A percentile compares a stretch with the other conserved stretches of the same genome.
phyloP scores from a whole-genome alignment of 2,888 invertebrate species.

The Phortica okadai region DNA sequence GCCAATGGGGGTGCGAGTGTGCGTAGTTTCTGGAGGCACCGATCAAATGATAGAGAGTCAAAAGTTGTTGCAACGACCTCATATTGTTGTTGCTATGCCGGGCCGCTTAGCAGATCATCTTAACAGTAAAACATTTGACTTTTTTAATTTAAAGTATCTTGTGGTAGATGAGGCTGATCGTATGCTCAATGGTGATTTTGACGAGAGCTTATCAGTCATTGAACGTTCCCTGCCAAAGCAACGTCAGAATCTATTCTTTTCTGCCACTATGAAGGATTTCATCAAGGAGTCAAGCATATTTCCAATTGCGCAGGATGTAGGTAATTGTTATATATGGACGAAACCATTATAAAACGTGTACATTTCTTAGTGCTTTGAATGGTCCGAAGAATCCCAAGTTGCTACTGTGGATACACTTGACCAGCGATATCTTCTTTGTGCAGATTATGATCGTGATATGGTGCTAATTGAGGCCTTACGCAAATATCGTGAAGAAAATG shows the following conservation, averaged over 20 bases:
- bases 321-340: slow-evolving; percentile 40
- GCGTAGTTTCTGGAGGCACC: slow-evolving; percentile 95
- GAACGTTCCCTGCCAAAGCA: slow-evolving; percentile 85
- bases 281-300: slow-evolving; percentile 82
- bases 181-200: slow-evolving; percentile 86
- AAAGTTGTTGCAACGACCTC: slow-evolving; percentile 89
- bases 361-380: slow-evolving; percentile 75
- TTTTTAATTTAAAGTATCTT: slow-evolving; percentile 88
- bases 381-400: slow-evolving; percentile 84
- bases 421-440: slow-evolving; percentile 93
- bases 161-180: slow-evolving; percentile 98
- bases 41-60: slow-evolving; percentile 93
- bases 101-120: slow-evolving; percentile 96
- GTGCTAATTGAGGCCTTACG: slow-evolving; percentile 90
- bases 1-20: slow-evolving; percentile 88
- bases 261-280: slow-evolving; percentile 96
- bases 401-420: slow-evolving; percentile 93
- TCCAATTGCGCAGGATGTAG: slow-evolving; percentile 81
- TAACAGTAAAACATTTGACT: slow-evolving; percentile 87
- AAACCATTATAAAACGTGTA: neutral
- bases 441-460: slow-evolving; percentile 93
- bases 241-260: slow-evolving; percentile 93
- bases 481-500: slow-evolving; percentile 84
- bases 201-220: slow-evolving; percentile 88
- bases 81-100: slow-evolving; percentile 97